A percentile compares a stretch with the other conserved stretches of the same genome.
Evolutionary conservation across 2,113 vertebrate species (phyloP).

Genomic region (Jacana jacana): DNA sequence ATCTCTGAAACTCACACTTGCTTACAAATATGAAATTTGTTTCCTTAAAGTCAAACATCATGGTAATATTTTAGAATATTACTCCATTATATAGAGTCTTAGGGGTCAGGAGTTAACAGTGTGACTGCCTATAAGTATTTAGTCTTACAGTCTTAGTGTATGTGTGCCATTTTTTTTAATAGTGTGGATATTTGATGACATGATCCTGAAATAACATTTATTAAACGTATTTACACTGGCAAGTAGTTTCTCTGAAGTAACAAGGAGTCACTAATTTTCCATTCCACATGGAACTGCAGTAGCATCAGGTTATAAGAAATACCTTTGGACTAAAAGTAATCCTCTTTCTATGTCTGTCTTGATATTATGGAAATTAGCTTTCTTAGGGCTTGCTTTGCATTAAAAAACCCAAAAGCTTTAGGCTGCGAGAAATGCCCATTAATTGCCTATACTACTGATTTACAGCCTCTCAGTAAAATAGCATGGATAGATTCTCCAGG

Average conservation of each 20-base stretch:
- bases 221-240: not conserved
- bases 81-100: not conserved
- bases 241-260: not conserved
- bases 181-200: not conserved
- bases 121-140: not conserved
- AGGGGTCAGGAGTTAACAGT: not conserved
- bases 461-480: not conserved
- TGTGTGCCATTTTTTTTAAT: not conserved
- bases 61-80: not conserved
- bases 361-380: not conserved
- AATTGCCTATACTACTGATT: not conserved
- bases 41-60: not conserved
- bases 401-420: not conserved
- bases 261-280: not conserved
- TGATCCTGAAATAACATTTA: not conserved
- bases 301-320: not conserved
- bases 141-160: not conserved
- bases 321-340: not conserved
- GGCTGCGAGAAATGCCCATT: not conserved
- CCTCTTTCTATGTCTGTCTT: not conserved
- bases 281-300: not conserved
- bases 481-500: not conserved
- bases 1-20: not conserved
- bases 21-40: not conserved
- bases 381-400: not conserved